A percentile compares a stretch with the other conserved stretches of the same genome.
phyloP scores from a whole-genome alignment of 2,888 invertebrate species.

The Drosophila bunnanda region DNA sequence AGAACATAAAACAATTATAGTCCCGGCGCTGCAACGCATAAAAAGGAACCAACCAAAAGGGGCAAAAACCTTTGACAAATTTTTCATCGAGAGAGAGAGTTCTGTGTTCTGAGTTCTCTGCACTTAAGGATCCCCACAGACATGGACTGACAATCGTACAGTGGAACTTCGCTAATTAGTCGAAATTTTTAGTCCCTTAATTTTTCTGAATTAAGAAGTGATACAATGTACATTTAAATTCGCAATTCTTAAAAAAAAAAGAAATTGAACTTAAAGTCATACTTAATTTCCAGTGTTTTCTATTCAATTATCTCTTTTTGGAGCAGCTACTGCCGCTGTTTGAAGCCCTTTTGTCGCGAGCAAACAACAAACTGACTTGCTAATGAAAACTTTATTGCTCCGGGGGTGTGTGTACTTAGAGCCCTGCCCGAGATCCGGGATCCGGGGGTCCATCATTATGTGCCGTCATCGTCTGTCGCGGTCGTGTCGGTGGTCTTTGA shows the following conservation, averaged over 20 bases:
- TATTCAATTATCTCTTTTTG: background rate
- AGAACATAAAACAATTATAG: slow-evolving; percentile 76
- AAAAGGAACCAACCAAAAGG: slow-evolving; percentile 41
- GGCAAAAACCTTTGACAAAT: slow-evolving; percentile 71
- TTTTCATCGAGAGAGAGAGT: slow-evolving; percentile 25
- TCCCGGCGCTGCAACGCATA: slow-evolving; percentile 70
- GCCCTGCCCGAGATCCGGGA: slow-evolving; percentile 7
- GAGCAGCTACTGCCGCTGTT: slow-evolving; percentile 9
- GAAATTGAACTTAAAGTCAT: too few relatives aligned
- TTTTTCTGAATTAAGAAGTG: background rate
- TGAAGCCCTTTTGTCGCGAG: slow-evolving; percentile 41
- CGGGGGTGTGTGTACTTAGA: slow-evolving; percentile 54
- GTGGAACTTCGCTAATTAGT: background rate
- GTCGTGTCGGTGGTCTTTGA: slow-evolving; percentile 8
- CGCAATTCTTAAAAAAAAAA: background rate
- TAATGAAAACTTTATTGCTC: slow-evolving; percentile 75
- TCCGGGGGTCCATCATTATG: slow-evolving; percentile 15
- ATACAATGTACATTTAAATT: background rate
- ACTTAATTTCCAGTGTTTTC: background rate
- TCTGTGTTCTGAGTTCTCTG: slow-evolving; percentile 29
- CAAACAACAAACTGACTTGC: slow-evolving; percentile 49
- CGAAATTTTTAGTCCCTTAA: background rate
- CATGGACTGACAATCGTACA: slow-evolving; percentile 16
- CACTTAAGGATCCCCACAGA: slow-evolving; percentile 55
- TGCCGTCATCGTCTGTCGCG: slow-evolving; percentile 12